Conservation (phyloP, 2,113 vertebrate species). For the Tetraodon nigroviridis region DNA sequence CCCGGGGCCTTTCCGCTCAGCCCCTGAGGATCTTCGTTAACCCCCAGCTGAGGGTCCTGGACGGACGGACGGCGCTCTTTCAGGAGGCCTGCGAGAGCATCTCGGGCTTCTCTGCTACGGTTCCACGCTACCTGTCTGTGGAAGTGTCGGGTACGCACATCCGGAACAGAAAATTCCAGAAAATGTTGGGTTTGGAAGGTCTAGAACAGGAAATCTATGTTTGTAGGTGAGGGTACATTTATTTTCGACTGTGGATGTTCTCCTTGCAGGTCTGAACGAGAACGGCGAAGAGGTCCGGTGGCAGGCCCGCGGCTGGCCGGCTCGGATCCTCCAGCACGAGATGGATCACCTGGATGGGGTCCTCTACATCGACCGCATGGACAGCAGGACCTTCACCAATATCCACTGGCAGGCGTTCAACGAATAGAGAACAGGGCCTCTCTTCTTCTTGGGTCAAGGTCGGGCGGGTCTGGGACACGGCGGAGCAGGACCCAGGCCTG, state of each 20-base stretch:
- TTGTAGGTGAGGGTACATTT: background rate
- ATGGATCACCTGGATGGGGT: conserved; percentile 91
- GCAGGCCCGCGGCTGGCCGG: conserved; percentile 83
- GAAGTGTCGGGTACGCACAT: conserved; percentile 79
- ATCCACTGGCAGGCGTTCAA: conserved; percentile 79
- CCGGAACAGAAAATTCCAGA: no score
- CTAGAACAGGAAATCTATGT: no score
- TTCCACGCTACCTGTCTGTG: conserved; percentile 81
- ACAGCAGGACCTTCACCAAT: conserved; percentile 85
- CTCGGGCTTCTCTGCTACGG: conserved; percentile 80
- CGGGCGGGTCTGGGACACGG: no score
- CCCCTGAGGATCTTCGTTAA: conserved; percentile 83
- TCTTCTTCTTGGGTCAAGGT: no score
- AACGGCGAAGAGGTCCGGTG: conserved; percentile 74
- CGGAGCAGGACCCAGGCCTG: no score
- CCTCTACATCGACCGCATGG: conserved; percentile 90
- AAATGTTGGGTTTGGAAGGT: no score
- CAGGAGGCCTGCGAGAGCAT: conserved; percentile 87
- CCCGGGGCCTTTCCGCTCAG: conserved; percentile 70
- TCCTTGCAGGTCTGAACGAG: conserved; percentile 78
- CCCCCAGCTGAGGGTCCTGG: conserved; percentile 78
- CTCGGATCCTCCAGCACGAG: conserved; percentile 89
- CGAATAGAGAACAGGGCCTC: conserved; percentile 59
- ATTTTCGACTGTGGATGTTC: background rate
- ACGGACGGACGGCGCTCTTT: conserved; percentile 65